Evolutionary conservation across 2,113 vertebrate species (phyloP), one percentile per base, ranked within the genome.

Genomic region (Ascaphus truei): DNA sequence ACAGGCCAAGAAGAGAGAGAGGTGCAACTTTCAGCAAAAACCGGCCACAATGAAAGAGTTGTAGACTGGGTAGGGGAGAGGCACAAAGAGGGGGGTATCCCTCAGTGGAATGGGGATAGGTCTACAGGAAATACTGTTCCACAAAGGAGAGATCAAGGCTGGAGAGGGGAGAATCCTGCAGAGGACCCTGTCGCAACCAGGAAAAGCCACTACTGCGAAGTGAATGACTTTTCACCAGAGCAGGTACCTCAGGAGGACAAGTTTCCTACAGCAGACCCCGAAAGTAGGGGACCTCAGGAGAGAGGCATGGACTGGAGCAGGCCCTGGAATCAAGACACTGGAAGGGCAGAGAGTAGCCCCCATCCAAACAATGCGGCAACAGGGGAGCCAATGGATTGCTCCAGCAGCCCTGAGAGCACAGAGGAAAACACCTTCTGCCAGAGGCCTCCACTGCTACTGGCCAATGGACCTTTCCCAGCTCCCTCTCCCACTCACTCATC

Each of bases 381-480:
- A 10, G 75, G 68, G 20, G 90, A 94, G 75, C 79, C 36, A 9
- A 93, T 91, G 90, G 92, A 93, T 78, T 92, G 91, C 30, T 86
- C 78, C 34, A 88, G 84, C 9, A 76, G 89, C 50, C 83, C 91
- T 1, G 89, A 92, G 22, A 77, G 80, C 71, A 73, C 81, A 0
- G 85, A 90, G 36, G 68, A 12, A 0, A 58, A 60, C 0, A 62
- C 82, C n/a, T 68, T 73, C 22, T 57, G 69, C 2, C 61, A 60
- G 30, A 81, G 73, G 34, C 30, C 71, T 0, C 29, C 74, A 1
- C 72, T 37, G 0, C 37, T 66, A n/a, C 43, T 72, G 71, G 36
- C 80, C 64, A 86, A 73, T 55, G 80, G 81, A 80, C 82, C 58
- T 71, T 90, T 76, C 69, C 84, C 87, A 73, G 53, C 73, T 71